Base-by-base conservation (phyloP, 2,888 invertebrate species). In the Perdita meconis region DNA sequence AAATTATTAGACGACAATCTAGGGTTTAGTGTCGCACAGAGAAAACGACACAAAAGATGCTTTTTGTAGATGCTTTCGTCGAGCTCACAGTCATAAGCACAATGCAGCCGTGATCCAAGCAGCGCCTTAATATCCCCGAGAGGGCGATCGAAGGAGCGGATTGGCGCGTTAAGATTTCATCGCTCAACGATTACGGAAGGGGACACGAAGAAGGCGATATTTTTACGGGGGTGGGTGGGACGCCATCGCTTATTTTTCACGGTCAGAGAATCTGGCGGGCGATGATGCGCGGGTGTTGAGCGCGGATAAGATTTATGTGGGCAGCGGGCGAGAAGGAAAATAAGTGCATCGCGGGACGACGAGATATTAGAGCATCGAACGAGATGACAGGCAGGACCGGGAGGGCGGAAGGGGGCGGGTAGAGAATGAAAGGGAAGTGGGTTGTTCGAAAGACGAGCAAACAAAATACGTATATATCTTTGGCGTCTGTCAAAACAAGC, bases 401-500 rank as follows among this genome's bases (percentile, higher is more conserved):
- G 59, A 66, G 75, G 66, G 59, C 75, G 72, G 63, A 56, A 73
- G 30, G 76, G 59, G 36, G 59, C 65, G 56, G 60, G 67, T 70
- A 78, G 38, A 64, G 82, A 72, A 70, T 72, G 63, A 81, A 84
- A 80, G 73, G 81, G 84, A 86, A 84, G 82, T 79, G 84, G 86
- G 80, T 80, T 78, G 80, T 61, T 67, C 53, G 64, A 75, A 82
- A 81, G 82, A 81, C 73, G 85, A 87, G 79, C 81, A 85, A 87
- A 85, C 82, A 85, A 80, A 87, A 82, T 80, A 78, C 68, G 61
- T 68, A 53, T 86, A 81, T 86, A 84, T 83, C 81, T 86, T 74
- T 81, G 85, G 83, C 85, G 87, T 88, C 89, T 89, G 89, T 89
- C 89, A 89, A 89, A 89, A 89, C 89, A 89, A 82, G 80, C 83